Percentiles rank a stretch among this genome's conserved stretches.
Conservation (phyloP, 2,888 invertebrate genomes). For the Rugalucina vietnamica region DNA sequence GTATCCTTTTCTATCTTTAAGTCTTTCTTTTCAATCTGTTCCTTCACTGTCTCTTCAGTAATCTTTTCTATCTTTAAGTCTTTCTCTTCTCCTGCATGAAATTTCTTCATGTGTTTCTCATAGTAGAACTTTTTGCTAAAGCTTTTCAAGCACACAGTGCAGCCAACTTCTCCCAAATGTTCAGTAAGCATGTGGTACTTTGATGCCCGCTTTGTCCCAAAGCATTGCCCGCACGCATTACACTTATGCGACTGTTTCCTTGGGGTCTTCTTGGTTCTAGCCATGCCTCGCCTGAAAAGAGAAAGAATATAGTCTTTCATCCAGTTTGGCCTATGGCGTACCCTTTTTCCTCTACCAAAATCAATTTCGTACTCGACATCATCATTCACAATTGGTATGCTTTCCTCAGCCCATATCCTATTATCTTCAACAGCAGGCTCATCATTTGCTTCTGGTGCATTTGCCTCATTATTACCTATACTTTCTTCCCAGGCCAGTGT, state of each 20-base stretch:
- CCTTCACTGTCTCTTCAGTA: too few relatives aligned
- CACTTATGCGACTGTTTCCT: not conserved
- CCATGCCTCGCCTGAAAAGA: conserved; percentile 1
- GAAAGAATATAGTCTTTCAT: conserved; percentile 15
- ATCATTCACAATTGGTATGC: not conserved
- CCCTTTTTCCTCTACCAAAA: not conserved
- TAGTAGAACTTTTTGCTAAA: conserved; percentile 11
- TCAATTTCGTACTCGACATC: not conserved
- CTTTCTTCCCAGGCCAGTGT: too few relatives aligned
- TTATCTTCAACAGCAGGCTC: too few relatives aligned
- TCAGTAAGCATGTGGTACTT: not conserved
- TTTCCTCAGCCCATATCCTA: not conserved
- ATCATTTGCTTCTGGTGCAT: too few relatives aligned
- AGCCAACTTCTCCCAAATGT: not conserved
- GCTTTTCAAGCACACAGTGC: not conserved
- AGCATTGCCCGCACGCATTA: not conserved
- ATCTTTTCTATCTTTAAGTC: too few relatives aligned
- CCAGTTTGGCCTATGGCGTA: not conserved
- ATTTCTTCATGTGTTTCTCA: too few relatives aligned
- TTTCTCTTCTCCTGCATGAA: too few relatives aligned
- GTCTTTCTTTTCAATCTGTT: too few relatives aligned
- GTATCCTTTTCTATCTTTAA: too few relatives aligned
- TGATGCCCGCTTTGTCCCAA: not conserved
- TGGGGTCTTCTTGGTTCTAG: not conserved
- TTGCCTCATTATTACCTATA: too few relatives aligned